Percentiles rank a stretch among this genome's conserved stretches.
phyloP scores from a whole-genome alignment of 2,888 invertebrate species.

The Agrochola lota region DNA sequence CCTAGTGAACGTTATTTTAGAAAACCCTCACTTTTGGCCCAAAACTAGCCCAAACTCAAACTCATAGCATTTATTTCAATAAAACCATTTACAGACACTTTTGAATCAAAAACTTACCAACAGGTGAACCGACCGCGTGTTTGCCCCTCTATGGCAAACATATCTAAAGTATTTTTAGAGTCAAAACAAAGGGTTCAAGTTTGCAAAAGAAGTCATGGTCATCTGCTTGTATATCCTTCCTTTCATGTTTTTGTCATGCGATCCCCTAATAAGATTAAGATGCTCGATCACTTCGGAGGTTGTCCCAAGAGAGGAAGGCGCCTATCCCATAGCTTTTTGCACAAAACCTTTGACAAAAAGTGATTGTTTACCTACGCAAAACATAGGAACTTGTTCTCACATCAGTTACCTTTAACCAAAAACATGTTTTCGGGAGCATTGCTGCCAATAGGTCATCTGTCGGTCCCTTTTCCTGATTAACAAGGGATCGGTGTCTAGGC shows the following conservation, averaged over 20 bases:
- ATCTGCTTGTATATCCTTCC: not conserved
- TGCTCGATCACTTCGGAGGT: not conserved
- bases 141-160: not conserved
- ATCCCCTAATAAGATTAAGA: slow-evolving; percentile 26
- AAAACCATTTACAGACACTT: no score
- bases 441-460: not conserved
- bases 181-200: not conserved
- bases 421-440: not conserved
- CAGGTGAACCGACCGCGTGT: not conserved
- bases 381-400: not conserved
- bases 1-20: no score
- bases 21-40: not conserved
- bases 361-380: slow-evolving; percentile 25
- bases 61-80: no score
- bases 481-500: not conserved
- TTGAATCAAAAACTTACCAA: no score
- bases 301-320: slow-evolving; percentile 17
- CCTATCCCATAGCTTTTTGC: slow-evolving; percentile 3
- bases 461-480: not conserved
- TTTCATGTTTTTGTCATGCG: slow-evolving; percentile 19
- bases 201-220: not conserved
- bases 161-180: no score
- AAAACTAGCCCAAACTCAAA: not conserved
- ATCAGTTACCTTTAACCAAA: not conserved
- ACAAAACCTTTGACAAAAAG: slow-evolving; percentile 15